A percentile compares a stretch with the other conserved stretches of the same genome.
Conservation (phyloP, 1,140 invertebrate genomes). For the Zaprionus vittiger region DNA sequence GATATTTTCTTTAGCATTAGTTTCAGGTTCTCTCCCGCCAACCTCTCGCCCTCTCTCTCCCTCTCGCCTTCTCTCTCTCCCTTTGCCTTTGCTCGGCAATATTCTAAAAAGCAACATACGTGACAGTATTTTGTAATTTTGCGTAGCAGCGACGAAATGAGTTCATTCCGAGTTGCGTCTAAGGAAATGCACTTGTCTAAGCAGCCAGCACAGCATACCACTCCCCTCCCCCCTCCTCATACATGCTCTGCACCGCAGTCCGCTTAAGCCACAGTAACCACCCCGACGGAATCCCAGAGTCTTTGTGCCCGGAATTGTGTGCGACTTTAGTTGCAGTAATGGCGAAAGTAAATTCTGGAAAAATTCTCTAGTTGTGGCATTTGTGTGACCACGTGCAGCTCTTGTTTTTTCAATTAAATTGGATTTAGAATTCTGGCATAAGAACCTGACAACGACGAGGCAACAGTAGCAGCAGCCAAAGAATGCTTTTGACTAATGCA, state of each 20-base stretch:
- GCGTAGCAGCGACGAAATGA: slow-evolving; percentile 57
- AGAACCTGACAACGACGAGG: neutral
- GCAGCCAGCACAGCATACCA: neutral
- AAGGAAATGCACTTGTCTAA: slow-evolving; percentile 51
- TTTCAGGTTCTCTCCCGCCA: slow-evolving; percentile 12
- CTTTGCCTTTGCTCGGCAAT: slow-evolving; percentile 42
- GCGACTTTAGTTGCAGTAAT: slow-evolving; percentile 50
- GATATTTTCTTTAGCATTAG: slow-evolving; percentile 65
- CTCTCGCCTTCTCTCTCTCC: neutral
- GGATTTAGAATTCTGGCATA: slow-evolving; percentile 36
- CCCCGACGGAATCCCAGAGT: slow-evolving; percentile 1
- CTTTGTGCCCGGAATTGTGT: slow-evolving; percentile 26
- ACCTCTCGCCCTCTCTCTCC: no score
- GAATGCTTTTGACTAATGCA: neutral
- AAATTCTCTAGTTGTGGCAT: slow-evolving; percentile 29
- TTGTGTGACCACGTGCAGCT: slow-evolving; percentile 44
- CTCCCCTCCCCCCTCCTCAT: neutral
- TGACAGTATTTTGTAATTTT: slow-evolving; percentile 79
- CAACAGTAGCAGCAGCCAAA: neutral
- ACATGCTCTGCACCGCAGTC: neutral
- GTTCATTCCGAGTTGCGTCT: slow-evolving; percentile 57
- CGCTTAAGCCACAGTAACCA: no score
- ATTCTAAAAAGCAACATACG: slow-evolving; percentile 82
- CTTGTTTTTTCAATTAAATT: slow-evolving; percentile 66
- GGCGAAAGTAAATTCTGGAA: slow-evolving; percentile 44